Percentiles rank a stretch among this genome's conserved stretches.
Evolutionary conservation across 2,797 vertebrate species (phyloP).

Genomic region (Monodelphis domestica): DNA sequence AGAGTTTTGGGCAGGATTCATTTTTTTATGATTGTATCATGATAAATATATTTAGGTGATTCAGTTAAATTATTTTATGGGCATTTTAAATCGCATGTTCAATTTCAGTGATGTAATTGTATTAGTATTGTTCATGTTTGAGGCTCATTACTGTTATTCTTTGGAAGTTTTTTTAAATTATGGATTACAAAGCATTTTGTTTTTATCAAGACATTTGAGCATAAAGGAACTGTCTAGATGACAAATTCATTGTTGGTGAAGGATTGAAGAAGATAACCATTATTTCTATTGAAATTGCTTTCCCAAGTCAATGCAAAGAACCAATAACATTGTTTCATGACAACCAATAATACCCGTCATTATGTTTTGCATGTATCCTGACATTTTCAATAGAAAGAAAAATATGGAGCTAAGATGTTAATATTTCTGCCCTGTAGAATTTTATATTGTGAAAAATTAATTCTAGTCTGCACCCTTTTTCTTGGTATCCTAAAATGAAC

Average conservation of each 20-base stretch:
- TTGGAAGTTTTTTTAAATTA: constrained; percentile 31
- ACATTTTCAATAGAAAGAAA: constrained; percentile 24
- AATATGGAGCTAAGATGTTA: constrained; percentile 12
- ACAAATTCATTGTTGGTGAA: constrained; percentile 24
- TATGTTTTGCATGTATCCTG: constrained; percentile 27
- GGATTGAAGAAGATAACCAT: constrained; percentile 28
- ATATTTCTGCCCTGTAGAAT: neutral
- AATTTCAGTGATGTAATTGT: neutral
- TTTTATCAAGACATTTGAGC: constrained; percentile 15
- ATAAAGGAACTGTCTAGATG: constrained; percentile 40
- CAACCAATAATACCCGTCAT: constrained; percentile 22
- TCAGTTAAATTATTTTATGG: neutral
- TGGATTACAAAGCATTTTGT: constrained; percentile 38
- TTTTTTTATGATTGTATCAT: neutral
- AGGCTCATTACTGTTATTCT: neutral
- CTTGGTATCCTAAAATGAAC: too few species aligned
- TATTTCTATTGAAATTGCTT: constrained; percentile 32
- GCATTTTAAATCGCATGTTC: neutral
- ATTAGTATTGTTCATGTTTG: neutral
- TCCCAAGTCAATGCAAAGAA: constrained; percentile 1
- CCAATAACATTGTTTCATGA: constrained; percentile 24
- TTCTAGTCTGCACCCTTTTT: too few species aligned
- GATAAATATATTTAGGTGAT: neutral
- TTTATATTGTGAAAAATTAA: too few species aligned
- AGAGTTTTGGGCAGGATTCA: too few species aligned